phyloP scores from a whole-genome alignment of 2,113 vertebrate genomes.

The Anoura caudifer region DNA sequence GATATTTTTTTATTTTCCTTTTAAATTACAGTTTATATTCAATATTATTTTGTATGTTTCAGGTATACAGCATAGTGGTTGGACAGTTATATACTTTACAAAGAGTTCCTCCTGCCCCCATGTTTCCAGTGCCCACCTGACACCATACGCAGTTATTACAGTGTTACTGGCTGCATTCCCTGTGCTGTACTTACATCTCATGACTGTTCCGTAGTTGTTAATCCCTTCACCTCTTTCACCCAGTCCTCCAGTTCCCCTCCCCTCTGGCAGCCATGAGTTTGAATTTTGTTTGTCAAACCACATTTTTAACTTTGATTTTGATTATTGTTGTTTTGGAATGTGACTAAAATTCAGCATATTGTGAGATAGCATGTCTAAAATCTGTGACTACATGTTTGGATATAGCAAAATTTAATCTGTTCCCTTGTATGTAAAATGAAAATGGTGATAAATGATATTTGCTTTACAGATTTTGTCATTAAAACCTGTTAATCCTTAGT shows the following conservation, averaged over 20 bases:
- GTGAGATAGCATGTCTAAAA: background rate
- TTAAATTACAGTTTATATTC: background rate
- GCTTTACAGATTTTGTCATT: background rate
- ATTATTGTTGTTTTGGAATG: background rate
- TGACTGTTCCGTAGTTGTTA: too few relatives aligned
- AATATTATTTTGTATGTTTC: background rate
- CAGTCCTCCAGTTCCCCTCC: background rate
- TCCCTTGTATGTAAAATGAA: constrained; percentile 8
- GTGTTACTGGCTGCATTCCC: too few relatives aligned
- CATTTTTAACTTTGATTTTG: constrained; percentile 24
- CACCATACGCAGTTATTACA: too few relatives aligned
- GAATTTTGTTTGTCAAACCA: background rate
- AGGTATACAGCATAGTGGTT: background rate
- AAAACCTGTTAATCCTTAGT: background rate
- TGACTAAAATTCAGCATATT: constrained; percentile 34
- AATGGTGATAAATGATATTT: background rate
- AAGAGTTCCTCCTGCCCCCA: background rate
- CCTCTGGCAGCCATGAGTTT: background rate
- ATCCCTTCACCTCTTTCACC: too few relatives aligned
- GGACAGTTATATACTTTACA: background rate
- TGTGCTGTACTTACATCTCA: too few relatives aligned
- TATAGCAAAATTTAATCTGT: background rate
- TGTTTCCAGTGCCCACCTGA: too few relatives aligned
- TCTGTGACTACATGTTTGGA: background rate
- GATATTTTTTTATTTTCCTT: background rate